Percentiles rank a stretch among this genome's conserved stretches.
phyloP scores from a whole-genome alignment of 2,113 vertebrate genomes.

The Cephalopholis sonnerati region DNA sequence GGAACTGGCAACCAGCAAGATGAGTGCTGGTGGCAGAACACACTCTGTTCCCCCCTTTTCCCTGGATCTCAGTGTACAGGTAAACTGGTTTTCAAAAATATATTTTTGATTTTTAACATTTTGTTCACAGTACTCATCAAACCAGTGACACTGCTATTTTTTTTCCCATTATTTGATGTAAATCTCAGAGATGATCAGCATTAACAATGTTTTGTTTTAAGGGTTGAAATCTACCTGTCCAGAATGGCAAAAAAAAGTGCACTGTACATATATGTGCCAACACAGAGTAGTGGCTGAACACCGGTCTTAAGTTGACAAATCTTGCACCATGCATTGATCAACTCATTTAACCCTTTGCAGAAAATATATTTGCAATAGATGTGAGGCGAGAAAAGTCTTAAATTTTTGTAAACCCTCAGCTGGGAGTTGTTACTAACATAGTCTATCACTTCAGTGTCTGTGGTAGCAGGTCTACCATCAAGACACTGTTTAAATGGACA shows the following conservation, averaged over 20 bases:
- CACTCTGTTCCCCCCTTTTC: slow-evolving; percentile 93
- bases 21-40: slow-evolving; percentile 97
- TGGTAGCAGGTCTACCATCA: background rate
- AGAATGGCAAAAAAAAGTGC: background rate
- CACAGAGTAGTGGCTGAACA: background rate
- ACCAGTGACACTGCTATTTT: background rate
- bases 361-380: background rate
- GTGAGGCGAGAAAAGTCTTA: too few relatives aligned
- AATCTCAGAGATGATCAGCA: background rate
- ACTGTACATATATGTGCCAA: background rate
- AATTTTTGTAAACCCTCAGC: too few relatives aligned
- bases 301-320: background rate
- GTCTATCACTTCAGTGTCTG: too few relatives aligned
- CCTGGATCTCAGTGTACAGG: slow-evolving; percentile 94
- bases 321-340: background rate
- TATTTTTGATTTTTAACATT: too few relatives aligned
- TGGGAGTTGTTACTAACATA: too few relatives aligned
- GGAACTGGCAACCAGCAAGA: slow-evolving; percentile 89
- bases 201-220: background rate
- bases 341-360: background rate
- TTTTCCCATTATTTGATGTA: background rate
- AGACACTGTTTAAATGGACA: background rate
- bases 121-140: background rate
- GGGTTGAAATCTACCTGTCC: background rate
- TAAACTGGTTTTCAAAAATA: slow-evolving; percentile 67